Evolutionary conservation across 2,113 vertebrate genomes (phyloP).

Genomic region (Ammodytes marinus): DNA sequence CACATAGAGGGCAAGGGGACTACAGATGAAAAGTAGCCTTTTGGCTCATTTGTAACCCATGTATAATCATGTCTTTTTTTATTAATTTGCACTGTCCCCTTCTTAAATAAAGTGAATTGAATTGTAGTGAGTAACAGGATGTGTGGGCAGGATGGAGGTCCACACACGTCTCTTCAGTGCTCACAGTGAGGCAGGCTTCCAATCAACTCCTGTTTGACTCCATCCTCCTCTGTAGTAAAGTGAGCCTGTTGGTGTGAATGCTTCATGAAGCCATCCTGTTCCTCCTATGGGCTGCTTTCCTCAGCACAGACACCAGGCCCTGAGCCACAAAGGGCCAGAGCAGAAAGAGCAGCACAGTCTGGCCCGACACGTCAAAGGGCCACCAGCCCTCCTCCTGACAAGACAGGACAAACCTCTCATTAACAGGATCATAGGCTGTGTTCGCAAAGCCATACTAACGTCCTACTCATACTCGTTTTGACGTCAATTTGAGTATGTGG

Average conservation of each 20-base stretch:
- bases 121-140: neutral
- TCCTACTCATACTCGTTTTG: too few relatives aligned
- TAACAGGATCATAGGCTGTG: neutral
- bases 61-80: too few relatives aligned
- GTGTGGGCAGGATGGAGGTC: neutral
- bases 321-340: constrained; percentile 94
- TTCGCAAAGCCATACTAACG: too few relatives aligned
- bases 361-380: constrained; percentile 77
- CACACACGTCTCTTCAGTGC: neutral
- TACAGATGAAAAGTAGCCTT: too few relatives aligned
- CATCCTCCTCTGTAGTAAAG: neutral
- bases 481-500: too few relatives aligned
- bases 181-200: neutral
- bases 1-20: too few relatives aligned
- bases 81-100: too few relatives aligned
- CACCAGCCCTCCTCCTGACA: constrained; percentile 77
- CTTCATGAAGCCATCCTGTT: constrained; percentile 60
- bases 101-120: too few relatives aligned
- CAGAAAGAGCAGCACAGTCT: constrained; percentile 89
- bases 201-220: neutral
- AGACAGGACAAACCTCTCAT: constrained; percentile 37
- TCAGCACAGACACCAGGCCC: constrained; percentile 87
- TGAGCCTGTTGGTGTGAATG: neutral
- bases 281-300: constrained; percentile 82
- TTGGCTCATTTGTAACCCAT: too few relatives aligned